Evolutionary conservation across 2,888 invertebrate genomes (phyloP).

Genomic region (Melanargia galathea): DNA sequence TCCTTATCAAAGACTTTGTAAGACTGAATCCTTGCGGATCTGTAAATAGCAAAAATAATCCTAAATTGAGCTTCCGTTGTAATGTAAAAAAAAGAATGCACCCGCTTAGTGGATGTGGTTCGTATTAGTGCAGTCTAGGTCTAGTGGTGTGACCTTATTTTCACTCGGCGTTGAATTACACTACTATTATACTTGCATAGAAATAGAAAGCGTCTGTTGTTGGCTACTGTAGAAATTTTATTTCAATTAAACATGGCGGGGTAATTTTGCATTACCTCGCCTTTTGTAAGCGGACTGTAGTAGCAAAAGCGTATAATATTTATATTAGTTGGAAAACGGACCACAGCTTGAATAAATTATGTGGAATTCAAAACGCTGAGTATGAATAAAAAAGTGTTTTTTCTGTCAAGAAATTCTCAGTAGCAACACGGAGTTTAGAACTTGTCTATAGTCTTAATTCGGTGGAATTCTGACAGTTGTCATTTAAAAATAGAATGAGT

Average conservation of each 20-base stretch:
- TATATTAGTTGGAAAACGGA: not conserved
- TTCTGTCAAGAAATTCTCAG: too few relatives aligned
- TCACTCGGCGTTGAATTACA: conserved; percentile 30
- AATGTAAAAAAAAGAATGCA: not conserved
- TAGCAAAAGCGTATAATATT: not conserved
- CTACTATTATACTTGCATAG: conserved; percentile 28
- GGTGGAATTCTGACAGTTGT: too few relatives aligned
- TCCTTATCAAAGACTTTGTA: too few relatives aligned
- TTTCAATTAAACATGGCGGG: not conserved
- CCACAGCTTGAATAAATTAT: too few relatives aligned
- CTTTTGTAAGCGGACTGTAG: not conserved
- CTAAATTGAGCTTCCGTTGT: not conserved
- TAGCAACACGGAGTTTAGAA: too few relatives aligned
- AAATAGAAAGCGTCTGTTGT: conserved; percentile 25
- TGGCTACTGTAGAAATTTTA: not conserved
- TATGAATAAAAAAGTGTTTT: too few relatives aligned
- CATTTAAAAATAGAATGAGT: too few relatives aligned
- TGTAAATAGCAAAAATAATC: not conserved
- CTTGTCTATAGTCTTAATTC: too few relatives aligned
- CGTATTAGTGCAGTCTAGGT: not conserved
- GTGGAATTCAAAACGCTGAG: too few relatives aligned
- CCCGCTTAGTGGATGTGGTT: not conserved
- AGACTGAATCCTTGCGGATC: not conserved
- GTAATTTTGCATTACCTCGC: not conserved
- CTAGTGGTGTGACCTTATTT: conserved; percentile 28